phyloP scores from a whole-genome alignment of 2,888 invertebrate genomes.

The Ormyrus thymus region DNA sequence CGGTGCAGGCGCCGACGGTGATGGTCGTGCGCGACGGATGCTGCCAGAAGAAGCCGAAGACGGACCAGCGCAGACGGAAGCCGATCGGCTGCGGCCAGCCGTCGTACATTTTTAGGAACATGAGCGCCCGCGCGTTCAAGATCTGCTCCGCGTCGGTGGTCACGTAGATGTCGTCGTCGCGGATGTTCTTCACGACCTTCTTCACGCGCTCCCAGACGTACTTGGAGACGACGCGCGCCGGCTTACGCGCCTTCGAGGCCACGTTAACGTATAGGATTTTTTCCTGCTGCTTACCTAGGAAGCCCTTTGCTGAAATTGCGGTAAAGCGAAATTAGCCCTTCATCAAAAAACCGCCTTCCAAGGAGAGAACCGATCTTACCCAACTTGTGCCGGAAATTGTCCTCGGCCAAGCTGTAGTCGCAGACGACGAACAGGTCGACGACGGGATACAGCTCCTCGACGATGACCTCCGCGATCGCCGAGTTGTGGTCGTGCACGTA shows the following conservation, averaged over 20 bases:
- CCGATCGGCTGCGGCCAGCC: slow-evolving; percentile 80
- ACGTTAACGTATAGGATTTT: slow-evolving; percentile 77
- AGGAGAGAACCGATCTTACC: slow-evolving; percentile 33
- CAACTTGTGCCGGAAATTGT: slow-evolving; percentile 75
- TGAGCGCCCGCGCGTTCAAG: slow-evolving; percentile 79
- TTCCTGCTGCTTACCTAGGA: slow-evolving; percentile 75
- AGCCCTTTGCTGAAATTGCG: slow-evolving; percentile 70
- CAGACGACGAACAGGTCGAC: slow-evolving; percentile 82
- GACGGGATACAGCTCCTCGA: slow-evolving; percentile 78
- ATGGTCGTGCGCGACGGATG: slow-evolving; percentile 79
- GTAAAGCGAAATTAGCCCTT: neutral
- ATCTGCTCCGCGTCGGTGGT: slow-evolving; percentile 79
- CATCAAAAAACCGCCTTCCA: neutral
- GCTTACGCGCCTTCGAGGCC: slow-evolving; percentile 62
- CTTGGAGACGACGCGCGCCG: slow-evolving; percentile 64
- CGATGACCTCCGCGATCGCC: slow-evolving; percentile 78
- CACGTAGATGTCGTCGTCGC: slow-evolving; percentile 79
- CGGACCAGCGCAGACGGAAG: slow-evolving; percentile 80
- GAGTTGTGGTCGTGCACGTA: slow-evolving; percentile 77
- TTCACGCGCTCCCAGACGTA: slow-evolving; percentile 75
- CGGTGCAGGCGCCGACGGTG: slow-evolving; percentile 76
- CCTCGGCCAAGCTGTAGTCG: slow-evolving; percentile 73
- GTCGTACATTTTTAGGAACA: slow-evolving; percentile 82
- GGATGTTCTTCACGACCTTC: slow-evolving; percentile 73
- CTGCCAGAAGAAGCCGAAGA: slow-evolving; percentile 83